Conservation (phyloP, 2,797 vertebrate genomes). For the Masticophis lateralis region DNA sequence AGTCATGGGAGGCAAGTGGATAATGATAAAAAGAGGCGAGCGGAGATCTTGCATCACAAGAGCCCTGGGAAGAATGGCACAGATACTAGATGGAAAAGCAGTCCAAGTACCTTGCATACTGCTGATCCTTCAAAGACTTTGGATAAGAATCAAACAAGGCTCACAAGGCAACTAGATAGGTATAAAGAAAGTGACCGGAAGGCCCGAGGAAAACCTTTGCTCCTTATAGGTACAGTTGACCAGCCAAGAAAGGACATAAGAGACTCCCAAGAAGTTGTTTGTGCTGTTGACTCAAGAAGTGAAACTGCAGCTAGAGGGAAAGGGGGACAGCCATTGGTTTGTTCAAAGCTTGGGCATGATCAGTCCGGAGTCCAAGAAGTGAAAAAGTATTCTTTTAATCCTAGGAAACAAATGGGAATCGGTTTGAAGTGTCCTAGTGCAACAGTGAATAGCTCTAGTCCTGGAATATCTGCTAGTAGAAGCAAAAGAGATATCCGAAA, state of each 20-base stretch:
- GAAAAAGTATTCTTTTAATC: constrained; percentile 25
- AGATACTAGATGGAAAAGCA: constrained; percentile 20
- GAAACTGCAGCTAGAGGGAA: not conserved
- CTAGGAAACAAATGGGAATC: constrained; percentile 20
- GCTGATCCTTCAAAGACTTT: not conserved
- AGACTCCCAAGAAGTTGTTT: not conserved
- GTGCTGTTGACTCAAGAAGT: constrained; percentile 25
- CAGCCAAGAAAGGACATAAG: not conserved
- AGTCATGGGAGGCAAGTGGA: not conserved
- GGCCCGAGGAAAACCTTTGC: constrained; percentile 40
- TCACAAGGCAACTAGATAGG: constrained; percentile 7
- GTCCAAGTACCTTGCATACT: not conserved
- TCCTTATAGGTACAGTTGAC: constrained; percentile 16
- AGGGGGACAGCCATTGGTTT: not conserved
- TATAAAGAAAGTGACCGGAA: constrained; percentile 43
- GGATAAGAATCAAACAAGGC: constrained; percentile 5
- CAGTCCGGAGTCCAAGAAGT: not conserved
- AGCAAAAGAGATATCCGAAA: not conserved
- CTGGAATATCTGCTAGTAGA: not conserved
- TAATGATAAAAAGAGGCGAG: constrained; percentile 40
- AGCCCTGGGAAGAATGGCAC: not conserved
- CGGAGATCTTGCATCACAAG: constrained; percentile 20
- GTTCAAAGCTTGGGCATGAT: constrained; percentile 20
- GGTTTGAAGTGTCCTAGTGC: constrained; percentile 22
- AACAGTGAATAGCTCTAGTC: not conserved